These are phyloP conservation scores for Dinothrombium tinctorium DNA, from an alignment of 1,140 invertebrate genomes.

Conservation along the genomic window DNA sequence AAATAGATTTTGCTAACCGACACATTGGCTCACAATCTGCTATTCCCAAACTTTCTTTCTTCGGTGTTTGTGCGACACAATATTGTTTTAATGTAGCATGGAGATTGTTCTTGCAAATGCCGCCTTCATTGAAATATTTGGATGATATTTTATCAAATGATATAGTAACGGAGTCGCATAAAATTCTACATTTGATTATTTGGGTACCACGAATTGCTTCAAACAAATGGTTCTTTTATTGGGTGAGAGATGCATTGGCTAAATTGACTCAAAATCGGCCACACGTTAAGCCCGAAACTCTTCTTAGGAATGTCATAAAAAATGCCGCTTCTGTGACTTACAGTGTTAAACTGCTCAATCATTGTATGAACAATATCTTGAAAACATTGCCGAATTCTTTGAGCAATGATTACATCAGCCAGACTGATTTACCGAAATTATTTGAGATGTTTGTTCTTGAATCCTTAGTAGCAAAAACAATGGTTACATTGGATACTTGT, in stretches of 20 bases:
- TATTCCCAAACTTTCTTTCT: slow-evolving; percentile 4
- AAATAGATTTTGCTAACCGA: slow-evolving; percentile 18
- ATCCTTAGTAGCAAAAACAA: slow-evolving; percentile 38
- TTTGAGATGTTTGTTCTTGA: slow-evolving; percentile 39
- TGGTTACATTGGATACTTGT: slow-evolving; percentile 34
- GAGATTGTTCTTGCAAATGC: slow-evolving; percentile 50
- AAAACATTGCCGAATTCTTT: slow-evolving; percentile 2
- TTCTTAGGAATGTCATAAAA: slow-evolving; percentile 36
- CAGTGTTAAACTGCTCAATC: slow-evolving; percentile 39
- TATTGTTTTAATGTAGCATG: slow-evolving; percentile 72
- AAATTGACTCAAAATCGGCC: slow-evolving; percentile 1
- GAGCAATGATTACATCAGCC: slow-evolving; percentile 15
- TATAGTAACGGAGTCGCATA: slow-evolving; percentile 28
- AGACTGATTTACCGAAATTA: slow-evolving; percentile 30
- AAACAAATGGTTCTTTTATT: slow-evolving; percentile 38
- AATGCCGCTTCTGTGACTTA: slow-evolving; percentile 37
- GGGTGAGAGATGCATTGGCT: slow-evolving; percentile 40
- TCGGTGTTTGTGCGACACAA: slow-evolving; percentile 45
- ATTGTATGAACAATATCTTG: slow-evolving; percentile 22
- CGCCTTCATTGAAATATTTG: slow-evolving; percentile 64
- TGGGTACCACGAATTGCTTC: slow-evolving; percentile 46
- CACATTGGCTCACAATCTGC: slow-evolving; percentile 13
- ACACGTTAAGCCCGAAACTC: slow-evolving; percentile 3
- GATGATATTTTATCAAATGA: slow-evolving; percentile 36
- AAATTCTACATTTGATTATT: slow-evolving; percentile 40